These are phyloP conservation scores for Apodemia arnacis DNA, from an alignment of 2,888 invertebrate species.

Conservation along the genomic window DNA sequence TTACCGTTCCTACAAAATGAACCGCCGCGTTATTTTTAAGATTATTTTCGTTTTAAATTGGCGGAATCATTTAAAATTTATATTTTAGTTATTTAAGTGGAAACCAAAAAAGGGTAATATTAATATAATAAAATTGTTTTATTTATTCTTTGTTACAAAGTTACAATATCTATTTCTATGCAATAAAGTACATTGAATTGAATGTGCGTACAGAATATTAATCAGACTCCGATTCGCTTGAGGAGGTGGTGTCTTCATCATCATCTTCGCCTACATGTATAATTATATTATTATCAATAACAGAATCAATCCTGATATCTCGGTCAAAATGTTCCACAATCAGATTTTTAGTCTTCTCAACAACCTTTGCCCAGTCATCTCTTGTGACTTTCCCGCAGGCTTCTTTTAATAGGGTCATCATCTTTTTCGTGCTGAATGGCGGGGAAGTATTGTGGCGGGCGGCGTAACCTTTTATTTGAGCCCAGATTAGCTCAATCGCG, in stretches of 20 bases:
- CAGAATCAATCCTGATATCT: not conserved
- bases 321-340: constrained; percentile 1
- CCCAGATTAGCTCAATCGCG: no score
- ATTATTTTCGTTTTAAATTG: no score
- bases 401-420: constrained; percentile 64
- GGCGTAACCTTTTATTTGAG: no score
- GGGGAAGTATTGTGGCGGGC: constrained; percentile 58
- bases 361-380: constrained; percentile 29
- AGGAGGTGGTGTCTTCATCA: constrained; percentile 4
- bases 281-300: constrained; percentile 1
- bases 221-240: not conserved
- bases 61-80: no score
- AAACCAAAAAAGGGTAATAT: no score
- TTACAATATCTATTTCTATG: no score
- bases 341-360: constrained; percentile 21
- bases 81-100: no score
- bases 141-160: no score
- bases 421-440: constrained; percentile 62
- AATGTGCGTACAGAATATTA: constrained; percentile 6
- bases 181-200: not conserved
- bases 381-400: constrained; percentile 52
- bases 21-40: no score
- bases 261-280: not conserved
- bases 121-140: no score
- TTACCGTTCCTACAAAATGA: no score